Evolutionary conservation across 2,113 vertebrate species (phyloP), one percentile per base, ranked within the genome.

Genomic region (Erythrocercus mccallii): DNA sequence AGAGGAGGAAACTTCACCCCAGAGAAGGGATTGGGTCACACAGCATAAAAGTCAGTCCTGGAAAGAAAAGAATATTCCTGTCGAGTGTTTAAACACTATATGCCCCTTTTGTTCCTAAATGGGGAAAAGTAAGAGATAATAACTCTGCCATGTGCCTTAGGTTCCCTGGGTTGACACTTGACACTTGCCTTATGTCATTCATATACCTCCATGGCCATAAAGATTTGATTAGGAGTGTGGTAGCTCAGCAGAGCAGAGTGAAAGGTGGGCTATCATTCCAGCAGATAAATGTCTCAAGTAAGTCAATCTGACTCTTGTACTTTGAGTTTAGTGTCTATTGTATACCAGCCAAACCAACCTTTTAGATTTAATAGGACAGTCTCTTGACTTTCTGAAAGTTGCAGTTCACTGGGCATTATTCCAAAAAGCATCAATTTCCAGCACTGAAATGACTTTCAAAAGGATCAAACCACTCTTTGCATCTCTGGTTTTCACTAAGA

Each of bases 361-460:
- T 95, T 96, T 86, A 92, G 81, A 81, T 95, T 88, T 87, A 95
- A 91, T 69, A 89, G 57, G 42, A 44, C 48, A 69, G 38, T 71
- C 33, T 80, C 53, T 87, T 85, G 45, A 48, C 85, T 94, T 89
- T 62, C n/a, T 87, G 80, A 62, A 94, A 72, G 81, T 47, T 93
- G 78, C 68, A 77, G 69, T 88, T 88, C 71, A 88, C 40, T 21
- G 20, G 81, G 73, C 87, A 53, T 90, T 92, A 74, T 78, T 95
- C 91, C 91, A 91, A 79, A 88, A 89, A 89, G 3, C 69, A 85
- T 92, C 72, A 22, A 68, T 74, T 91, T 85, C 42, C 81, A 77
- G 51, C 27, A 35, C 38, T 57, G 83, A 84, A 87, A 84, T 61
- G 27, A 74, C 53, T 94, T 94, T 64, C 65, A 74, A n/a, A n/a